Base-by-base conservation (phyloP, 1,140 invertebrate genomes). In the Pseudomyrmex dendroicus region DNA sequence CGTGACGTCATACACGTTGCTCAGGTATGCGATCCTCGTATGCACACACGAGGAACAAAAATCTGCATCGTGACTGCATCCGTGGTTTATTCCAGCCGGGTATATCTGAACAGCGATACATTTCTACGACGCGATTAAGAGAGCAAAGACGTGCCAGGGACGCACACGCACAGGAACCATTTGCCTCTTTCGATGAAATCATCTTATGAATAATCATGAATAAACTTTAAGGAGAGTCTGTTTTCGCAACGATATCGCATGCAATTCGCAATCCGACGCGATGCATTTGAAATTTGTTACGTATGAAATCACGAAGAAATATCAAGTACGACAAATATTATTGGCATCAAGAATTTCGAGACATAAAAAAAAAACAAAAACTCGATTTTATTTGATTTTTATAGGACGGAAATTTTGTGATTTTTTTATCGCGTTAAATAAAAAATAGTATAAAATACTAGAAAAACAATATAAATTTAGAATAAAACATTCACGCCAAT, bases 21-120 rank as follows among this genome's bases (percentile, higher is more conserved):
- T 82, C 88, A 84, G 88, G 76, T 86, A 87, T 89, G 88, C 88
- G 76, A 73, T 59, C 22, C 63, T 62, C 59, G 70, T 74, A 35
- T 35, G 35, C 35, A 73, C 73, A 73, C 70, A 44, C 5, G 10
- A 10, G 76, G 61, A 20, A 67, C 35, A 76, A 73, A 80, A 66
- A 73, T 85, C 62, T 35, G 35, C 61, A 70, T 57, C 50, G 86
- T 73, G 73, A 68, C 52, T 17, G 50, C 63, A 70, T 35, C 64
- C 74, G 70, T 57, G 74, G 67, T 87, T 88, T 85, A 63, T 85
- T 63, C 83, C 63, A 61, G 57, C 80, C 74, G 83, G 0, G 5
- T 35, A 35, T 88, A 84, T 61, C 70, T 61, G 25, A 62, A 52
- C 72, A 61, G 44, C 73, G 62, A 62, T 46, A 63, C 35, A 48